Percentiles rank a stretch among this genome's conserved stretches.
Conservation (phyloP, 2,888 invertebrate species). For the Lochmaea crataegi region DNA sequence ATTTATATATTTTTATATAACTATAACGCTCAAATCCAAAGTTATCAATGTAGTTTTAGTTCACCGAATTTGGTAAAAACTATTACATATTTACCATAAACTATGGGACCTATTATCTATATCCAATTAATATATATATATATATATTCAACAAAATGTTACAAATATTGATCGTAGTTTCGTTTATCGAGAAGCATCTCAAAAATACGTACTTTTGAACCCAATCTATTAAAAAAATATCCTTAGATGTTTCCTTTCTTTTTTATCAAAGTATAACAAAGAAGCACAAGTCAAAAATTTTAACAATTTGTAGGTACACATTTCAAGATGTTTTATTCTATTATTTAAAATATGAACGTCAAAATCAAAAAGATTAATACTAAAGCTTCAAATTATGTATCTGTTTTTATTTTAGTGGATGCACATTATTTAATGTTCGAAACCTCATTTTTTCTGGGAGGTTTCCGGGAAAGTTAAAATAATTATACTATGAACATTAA, state of each 20-base stretch:
- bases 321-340: background rate
- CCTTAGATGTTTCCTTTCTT: background rate
- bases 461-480: too few species aligned
- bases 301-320: background rate
- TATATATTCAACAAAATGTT: background rate
- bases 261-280: background rate
- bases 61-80: background rate
- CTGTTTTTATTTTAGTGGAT: too few species aligned
- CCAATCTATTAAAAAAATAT: too few species aligned
- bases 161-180: background rate
- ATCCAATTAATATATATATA: background rate
- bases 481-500: too few species aligned
- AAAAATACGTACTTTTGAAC: too few species aligned
- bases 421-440: too few species aligned
- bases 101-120: conserved; percentile 2
- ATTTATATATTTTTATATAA: conserved; percentile 23
- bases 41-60: background rate
- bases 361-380: too few species aligned
- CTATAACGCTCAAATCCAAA: conserved; percentile 14
- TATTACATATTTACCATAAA: background rate
- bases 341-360: too few species aligned
- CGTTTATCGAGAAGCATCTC: too few species aligned
- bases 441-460: too few species aligned
- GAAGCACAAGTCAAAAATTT: background rate
- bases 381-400: too few species aligned